phyloP scores from a whole-genome alignment of 1,140 invertebrate species.

The Sycophaga agraensis region DNA sequence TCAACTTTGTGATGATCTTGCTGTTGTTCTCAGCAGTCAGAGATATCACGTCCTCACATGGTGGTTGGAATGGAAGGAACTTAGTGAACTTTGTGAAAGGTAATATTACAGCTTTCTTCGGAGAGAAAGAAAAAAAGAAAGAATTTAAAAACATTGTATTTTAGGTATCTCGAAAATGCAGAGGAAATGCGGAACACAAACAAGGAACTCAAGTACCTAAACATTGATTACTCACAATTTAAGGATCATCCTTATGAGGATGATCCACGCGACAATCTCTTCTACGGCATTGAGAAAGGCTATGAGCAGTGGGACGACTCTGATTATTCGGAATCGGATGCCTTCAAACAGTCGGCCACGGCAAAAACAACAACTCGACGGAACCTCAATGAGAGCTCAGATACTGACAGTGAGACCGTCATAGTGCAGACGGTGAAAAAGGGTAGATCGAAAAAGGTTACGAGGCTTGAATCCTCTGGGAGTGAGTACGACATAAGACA shows the following conservation, averaged over 20 bases:
- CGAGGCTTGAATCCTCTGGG: conserved; percentile 53
- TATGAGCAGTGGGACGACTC: conserved; percentile 59
- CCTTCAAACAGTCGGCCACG: conserved; percentile 45
- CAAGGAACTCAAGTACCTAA: conserved; percentile 65
- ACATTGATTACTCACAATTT: conserved; percentile 68
- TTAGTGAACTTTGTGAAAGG: conserved; percentile 61
- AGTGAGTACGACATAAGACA: conserved; percentile 54
- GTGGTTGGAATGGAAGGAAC: conserved; percentile 62
- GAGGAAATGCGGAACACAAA: conserved; percentile 63
- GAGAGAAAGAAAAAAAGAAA: too few relatives aligned
- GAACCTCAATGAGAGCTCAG: conserved; percentile 49
- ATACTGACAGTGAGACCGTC: conserved; percentile 50
- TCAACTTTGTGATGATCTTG: conserved; percentile 65
- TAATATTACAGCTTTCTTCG: not conserved
- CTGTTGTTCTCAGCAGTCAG: conserved; percentile 63
- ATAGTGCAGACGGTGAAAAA: conserved; percentile 36
- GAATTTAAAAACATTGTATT: too few relatives aligned
- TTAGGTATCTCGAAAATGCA: conserved; percentile 60
- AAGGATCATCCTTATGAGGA: conserved; percentile 60
- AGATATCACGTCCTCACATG: conserved; percentile 66
- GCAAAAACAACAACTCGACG: conserved; percentile 44
- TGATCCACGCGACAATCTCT: conserved; percentile 52
- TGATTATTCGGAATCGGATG: conserved; percentile 50
- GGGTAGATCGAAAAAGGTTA: conserved; percentile 44
- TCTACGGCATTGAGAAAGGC: conserved; percentile 63